These are phyloP conservation scores for Apamea crenata DNA, from an alignment of 2,888 invertebrate genomes.

Conservation along the genomic window DNA sequence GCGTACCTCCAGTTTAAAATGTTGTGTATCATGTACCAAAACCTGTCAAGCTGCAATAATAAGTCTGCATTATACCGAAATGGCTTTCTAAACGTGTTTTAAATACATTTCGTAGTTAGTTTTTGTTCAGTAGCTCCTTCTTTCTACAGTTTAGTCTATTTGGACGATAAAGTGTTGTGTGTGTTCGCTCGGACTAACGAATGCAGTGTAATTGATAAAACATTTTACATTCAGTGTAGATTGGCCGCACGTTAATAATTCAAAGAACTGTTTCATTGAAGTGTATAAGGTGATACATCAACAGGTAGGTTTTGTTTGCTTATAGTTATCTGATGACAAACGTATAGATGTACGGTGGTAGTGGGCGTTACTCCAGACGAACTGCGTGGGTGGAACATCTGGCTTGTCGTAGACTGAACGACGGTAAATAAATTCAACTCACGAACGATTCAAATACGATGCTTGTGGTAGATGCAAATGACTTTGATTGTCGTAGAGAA, in stretches of 20 bases:
- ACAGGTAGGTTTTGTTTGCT: conserved; percentile 82
- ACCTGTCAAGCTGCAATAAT: conserved; percentile 83
- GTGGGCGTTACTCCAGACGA: conserved; percentile 87
- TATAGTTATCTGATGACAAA: conserved; percentile 71
- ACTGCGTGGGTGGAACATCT: conserved; percentile 83
- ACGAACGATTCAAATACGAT: conserved; percentile 58
- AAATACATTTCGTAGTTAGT: conserved; percentile 67
- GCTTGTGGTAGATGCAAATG: conserved; percentile 50
- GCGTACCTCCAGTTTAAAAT: conserved; percentile 75
- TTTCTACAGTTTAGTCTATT: conserved; percentile 50
- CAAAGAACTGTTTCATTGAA: conserved; percentile 65
- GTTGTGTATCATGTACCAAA: conserved; percentile 81
- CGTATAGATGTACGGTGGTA: conserved; percentile 69
- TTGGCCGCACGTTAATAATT: conserved; percentile 55
- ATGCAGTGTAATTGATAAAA: conserved; percentile 58
- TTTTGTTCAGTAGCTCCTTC: conserved; percentile 69
- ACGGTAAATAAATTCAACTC: conserved; percentile 77
- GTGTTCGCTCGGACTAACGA: conserved; percentile 26
- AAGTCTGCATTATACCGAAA: conserved; percentile 75
- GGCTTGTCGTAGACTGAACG: conserved; percentile 75
- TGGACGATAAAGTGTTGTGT: conserved; percentile 49
- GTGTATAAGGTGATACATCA: conserved; percentile 75
- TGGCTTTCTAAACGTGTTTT: conserved; percentile 67
- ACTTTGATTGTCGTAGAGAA: conserved; percentile 26
- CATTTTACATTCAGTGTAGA: conserved; percentile 56